Base-by-base conservation (phyloP, 2,888 invertebrate genomes). In the Pterostichus madidus region DNA sequence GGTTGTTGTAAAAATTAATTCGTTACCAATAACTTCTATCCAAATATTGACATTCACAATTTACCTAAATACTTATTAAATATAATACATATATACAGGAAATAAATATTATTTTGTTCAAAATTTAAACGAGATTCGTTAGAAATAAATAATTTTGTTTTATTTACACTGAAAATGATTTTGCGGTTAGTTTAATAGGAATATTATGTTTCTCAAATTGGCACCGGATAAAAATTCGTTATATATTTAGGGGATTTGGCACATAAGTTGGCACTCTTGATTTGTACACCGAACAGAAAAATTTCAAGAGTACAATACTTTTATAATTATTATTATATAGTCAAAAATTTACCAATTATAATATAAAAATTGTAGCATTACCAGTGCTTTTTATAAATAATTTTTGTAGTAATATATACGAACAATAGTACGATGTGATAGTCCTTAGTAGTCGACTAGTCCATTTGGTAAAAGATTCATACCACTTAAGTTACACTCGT, bases 181-280 rank as follows among this genome's bases (percentile, higher is more conserved):
- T 39, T 39, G 39, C 8, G 79, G 68, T 76, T 84, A 10, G 13
- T 39, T 82, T 79, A 71, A 64, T 83, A 83, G 82, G 82, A 83
- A 83, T 80, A 81, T 77, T 83, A 68, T 80, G 79, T 85, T 84
- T 79, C 84, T 81, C 84, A 84, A 84, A 85, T 85, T 86, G 86
- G 86, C 85, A 85, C 86, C 85, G 83, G 85, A 84, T 83, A 85
- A 85, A 76, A 85, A 83, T 85, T 78, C 49, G 17, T 44, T 78
- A 68, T 39, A 49, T 24, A 35, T 68, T 77, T 77, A 78, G 83
- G 31, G 49, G 80, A 13, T 80, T 87, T 88, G 88, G 87, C 88
- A 88, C 86, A 86, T 86, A 84, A 84, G 86, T 88, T 86, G 88
- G 88, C 87, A 88, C 87, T 86, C 86, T 84, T 84, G 68, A 71